These are phyloP conservation scores for Oncorhynchus mykiss DNA, from an alignment of 2,113 vertebrate species.

Conservation along the genomic window DNA sequence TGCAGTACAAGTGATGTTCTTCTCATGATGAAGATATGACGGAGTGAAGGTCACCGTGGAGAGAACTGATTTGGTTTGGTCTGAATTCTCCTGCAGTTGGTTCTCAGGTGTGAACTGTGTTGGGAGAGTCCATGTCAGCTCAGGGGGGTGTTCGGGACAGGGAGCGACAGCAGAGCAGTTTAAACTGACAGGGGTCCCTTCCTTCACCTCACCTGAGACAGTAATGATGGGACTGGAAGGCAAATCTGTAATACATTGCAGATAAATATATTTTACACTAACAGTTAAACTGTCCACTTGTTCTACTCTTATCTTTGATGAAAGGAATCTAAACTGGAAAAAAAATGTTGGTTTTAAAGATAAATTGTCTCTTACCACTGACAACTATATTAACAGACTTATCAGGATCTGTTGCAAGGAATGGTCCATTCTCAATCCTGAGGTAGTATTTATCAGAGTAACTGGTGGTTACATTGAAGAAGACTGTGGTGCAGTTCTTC, in stretches of 20 bases:
- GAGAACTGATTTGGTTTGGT: constrained; percentile 18
- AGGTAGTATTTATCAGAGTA: constrained; percentile 42
- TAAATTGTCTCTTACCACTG: constrained; percentile 25
- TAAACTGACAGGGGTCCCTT: no score
- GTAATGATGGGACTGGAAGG: constrained; percentile 23
- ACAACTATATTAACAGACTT: constrained; percentile 31
- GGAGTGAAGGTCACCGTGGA: constrained; percentile 22
- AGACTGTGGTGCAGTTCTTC: constrained; percentile 54
- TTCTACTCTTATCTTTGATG: not conserved
- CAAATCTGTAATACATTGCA: no score
- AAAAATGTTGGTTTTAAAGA: not conserved
- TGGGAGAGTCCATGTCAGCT: constrained; percentile 42
- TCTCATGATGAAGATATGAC: constrained; percentile 27
- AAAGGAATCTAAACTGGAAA: not conserved
- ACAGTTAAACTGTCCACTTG: not conserved
- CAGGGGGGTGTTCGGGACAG: constrained; percentile 39
- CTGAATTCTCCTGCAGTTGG: not conserved
- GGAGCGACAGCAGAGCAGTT: constrained; percentile 19
- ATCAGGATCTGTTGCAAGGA: fast-evolving
- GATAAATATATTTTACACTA: no score
- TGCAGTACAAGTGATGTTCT: constrained; percentile 35
- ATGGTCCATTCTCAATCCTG: not conserved
- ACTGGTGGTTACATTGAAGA: not conserved
- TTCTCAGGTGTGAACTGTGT: not conserved
- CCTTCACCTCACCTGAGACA: not conserved